Evolutionary conservation across 2,113 vertebrate genomes (phyloP).

Genomic region (Pteropus alecto): DNA sequence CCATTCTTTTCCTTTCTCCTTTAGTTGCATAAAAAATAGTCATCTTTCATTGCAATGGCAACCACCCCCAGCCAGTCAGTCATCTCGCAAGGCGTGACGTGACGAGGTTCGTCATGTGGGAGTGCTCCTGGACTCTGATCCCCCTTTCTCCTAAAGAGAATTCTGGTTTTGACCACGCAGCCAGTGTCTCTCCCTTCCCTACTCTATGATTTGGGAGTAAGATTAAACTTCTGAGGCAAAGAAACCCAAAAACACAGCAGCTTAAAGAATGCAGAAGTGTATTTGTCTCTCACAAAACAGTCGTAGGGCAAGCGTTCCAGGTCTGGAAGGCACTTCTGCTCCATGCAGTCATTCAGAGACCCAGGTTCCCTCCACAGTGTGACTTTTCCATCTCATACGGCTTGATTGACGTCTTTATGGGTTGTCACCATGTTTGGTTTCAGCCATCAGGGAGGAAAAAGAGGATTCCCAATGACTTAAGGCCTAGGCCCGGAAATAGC

Average conservation of each 20-base stretch:
- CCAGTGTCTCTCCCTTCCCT: background rate
- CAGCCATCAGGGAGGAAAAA: background rate
- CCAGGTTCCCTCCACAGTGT: fast-evolving
- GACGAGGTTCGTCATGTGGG: background rate
- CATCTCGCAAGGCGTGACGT: fast-evolving
- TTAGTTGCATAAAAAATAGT: background rate
- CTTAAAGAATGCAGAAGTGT: background rate
- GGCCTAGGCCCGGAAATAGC: background rate
- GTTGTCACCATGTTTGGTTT: background rate
- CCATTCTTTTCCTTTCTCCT: background rate
- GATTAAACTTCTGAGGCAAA: background rate
- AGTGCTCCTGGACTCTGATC: background rate
- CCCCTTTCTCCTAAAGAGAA: background rate
- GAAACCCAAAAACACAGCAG: background rate
- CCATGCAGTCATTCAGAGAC: background rate
- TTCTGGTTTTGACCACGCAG: background rate
- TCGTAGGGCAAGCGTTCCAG: background rate
- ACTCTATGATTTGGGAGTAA: background rate
- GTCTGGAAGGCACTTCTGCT: background rate
- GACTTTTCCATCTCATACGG: fast-evolving
- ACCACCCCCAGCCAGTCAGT: background rate
- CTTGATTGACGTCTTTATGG: fast-evolving
- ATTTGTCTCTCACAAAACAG: background rate
- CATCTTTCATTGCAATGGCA: background rate
- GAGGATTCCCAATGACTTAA: background rate